Evolutionary conservation across 1,140 invertebrate species (phyloP).

Genomic region (Procambarus clarkii): DNA sequence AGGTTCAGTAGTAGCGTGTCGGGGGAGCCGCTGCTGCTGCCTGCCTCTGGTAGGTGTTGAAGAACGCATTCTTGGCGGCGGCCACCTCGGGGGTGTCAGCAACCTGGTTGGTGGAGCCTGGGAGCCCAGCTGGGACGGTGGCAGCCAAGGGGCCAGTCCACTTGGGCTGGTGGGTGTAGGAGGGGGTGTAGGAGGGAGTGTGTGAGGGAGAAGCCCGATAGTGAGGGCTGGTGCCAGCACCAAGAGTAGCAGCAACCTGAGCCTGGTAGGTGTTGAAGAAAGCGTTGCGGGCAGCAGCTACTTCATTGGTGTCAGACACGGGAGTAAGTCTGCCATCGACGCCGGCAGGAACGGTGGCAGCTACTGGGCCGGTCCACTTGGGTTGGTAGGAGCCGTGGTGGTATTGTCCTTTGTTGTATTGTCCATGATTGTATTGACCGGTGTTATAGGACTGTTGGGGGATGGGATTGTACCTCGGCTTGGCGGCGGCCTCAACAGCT

Average conservation of each 20-base stretch:
- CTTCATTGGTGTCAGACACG: constrained; percentile 62
- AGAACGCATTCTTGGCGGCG: constrained; percentile 40
- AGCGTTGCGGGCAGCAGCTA: constrained; percentile 57
- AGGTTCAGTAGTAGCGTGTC: background rate
- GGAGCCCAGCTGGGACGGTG: constrained; percentile 38
- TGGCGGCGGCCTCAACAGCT: constrained; percentile 10
- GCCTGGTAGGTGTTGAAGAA: constrained; percentile 54
- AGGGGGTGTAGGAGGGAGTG: background rate
- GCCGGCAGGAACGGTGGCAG: constrained; percentile 68
- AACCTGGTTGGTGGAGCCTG: background rate
- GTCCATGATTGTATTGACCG: background rate
- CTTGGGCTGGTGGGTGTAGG: constrained; percentile 12
- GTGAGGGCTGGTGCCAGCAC: background rate
- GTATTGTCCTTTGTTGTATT: background rate
- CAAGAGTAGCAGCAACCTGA: constrained; percentile 33
- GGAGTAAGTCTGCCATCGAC: constrained; percentile 54
- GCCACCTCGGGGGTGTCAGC: constrained; percentile 36
- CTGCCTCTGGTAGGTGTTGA: constrained; percentile 35
- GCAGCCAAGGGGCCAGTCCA: constrained; percentile 44
- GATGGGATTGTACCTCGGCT: background rate
- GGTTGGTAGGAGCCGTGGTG: constrained; percentile 6
- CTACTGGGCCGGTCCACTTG: constrained; percentile 69
- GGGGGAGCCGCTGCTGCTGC: constrained; percentile 36
- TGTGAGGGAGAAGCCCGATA: background rate
- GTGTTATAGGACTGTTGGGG: background rate